Evolutionary conservation across 2,888 invertebrate genomes (phyloP).

Genomic region (Deilephila elpenor): DNA sequence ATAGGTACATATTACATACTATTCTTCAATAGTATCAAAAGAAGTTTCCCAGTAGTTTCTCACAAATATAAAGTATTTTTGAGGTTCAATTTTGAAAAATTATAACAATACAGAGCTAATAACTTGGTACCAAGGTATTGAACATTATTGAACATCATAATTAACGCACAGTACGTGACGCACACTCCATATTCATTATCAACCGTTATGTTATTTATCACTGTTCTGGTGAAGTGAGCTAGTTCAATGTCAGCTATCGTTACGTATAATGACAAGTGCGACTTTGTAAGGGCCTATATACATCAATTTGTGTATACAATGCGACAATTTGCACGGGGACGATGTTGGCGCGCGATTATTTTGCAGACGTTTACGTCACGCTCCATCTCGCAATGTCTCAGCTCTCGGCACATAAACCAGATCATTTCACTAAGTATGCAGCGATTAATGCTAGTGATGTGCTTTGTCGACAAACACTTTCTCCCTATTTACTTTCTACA

Average conservation of each 20-base stretch:
- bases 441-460: background rate
- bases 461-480: background rate
- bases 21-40: too few species aligned
- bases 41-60: too few species aligned
- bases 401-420: conserved; percentile 4
- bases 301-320: conserved; percentile 12
- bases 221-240: background rate
- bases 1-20: too few species aligned
- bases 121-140: too few species aligned
- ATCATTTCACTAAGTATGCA: background rate
- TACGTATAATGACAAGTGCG: conserved; percentile 5
- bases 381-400: background rate
- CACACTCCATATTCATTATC: background rate
- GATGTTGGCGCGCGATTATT: conserved; percentile 15
- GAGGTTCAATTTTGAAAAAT: too few species aligned
- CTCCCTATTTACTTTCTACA: too few species aligned
- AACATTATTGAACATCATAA: too few species aligned
- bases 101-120: too few species aligned
- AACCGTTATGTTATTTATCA: background rate
- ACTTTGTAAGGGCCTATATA: background rate
- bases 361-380: conserved; percentile 8
- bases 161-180: background rate
- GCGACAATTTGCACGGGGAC: conserved; percentile 20
- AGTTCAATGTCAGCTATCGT: background rate
- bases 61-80: too few species aligned